Conservation (phyloP, 2,113 vertebrate species). For the Rattus norvegicus region GRCr8 NC_086022.1:14568501-14569000, state of each 20-base stretch:
- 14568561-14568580: background rate
- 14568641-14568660: background rate
- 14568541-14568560: background rate
- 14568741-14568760: background rate
- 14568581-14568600: background rate
- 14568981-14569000: too few relatives aligned
- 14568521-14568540: background rate
- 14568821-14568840: background rate
- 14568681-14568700: background rate
- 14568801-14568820: background rate
- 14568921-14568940: background rate
- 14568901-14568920: background rate
- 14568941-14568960: background rate
- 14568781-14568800: background rate
- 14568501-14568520: background rate
- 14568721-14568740: background rate
- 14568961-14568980: background rate
- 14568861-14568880: background rate
- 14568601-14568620: background rate
- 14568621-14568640: background rate
- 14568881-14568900: background rate
- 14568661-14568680: background rate
- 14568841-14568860: background rate
- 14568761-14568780: background rate
- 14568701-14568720: background rate